Conservation (phyloP, 2,888 invertebrate genomes). For the Eristalinus aeneus region DNA sequence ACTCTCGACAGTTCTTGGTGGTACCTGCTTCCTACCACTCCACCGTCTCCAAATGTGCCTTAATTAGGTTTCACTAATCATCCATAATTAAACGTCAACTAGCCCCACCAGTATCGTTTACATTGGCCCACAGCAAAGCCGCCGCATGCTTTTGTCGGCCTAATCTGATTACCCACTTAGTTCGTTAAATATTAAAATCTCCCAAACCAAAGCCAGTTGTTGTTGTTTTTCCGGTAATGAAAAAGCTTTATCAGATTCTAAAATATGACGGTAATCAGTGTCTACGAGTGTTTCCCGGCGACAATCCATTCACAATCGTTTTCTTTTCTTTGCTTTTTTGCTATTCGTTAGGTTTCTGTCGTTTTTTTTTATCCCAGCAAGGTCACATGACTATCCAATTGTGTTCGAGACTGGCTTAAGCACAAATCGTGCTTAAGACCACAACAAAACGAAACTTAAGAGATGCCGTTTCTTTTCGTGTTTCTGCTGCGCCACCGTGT, state of each 20-base stretch:
- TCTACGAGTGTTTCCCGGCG: neutral
- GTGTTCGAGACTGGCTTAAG: neutral
- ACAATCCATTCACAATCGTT: slow-evolving; percentile 21
- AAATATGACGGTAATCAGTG: slow-evolving; percentile 16
- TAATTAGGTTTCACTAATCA: neutral
- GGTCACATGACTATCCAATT: slow-evolving; percentile 30
- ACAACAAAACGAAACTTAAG: slow-evolving; percentile 8
- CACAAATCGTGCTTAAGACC: slow-evolving; percentile 12
- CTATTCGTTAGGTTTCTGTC: neutral
- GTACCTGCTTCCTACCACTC: neutral
- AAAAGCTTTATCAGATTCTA: neutral
- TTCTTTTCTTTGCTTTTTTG: slow-evolving; percentile 5
- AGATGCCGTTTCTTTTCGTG: neutral
- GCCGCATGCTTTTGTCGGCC: neutral
- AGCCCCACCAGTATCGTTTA: neutral
- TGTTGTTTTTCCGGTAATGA: slow-evolving; percentile 2
- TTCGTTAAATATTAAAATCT: slow-evolving; percentile 4
- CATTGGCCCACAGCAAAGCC: neutral
- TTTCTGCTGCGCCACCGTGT: neutral
- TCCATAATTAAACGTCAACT: neutral
- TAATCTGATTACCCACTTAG: neutral
- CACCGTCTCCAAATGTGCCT: neutral
- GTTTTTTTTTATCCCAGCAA: slow-evolving; percentile 1
- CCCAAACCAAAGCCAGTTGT: neutral
- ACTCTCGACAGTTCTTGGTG: neutral